Conservation (phyloP, 2,113 vertebrate genomes). For the Amia ocellicauda region DNA sequence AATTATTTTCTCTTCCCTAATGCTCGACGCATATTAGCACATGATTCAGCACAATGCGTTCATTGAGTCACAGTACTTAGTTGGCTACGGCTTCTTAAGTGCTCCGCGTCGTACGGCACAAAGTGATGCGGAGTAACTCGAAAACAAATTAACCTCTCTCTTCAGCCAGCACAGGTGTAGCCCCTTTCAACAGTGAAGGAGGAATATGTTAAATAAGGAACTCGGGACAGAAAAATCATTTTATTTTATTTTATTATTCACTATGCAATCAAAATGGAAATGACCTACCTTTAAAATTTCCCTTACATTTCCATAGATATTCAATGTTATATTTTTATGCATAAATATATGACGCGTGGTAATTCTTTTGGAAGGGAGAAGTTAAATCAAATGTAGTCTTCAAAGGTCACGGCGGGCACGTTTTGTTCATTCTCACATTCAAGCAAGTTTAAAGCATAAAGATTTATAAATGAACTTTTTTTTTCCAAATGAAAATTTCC, state of each 20-base stretch:
- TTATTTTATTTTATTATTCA: neutral
- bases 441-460: too few species aligned
- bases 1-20: neutral
- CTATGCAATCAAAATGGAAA: slow-evolving; percentile 21
- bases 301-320: neutral
- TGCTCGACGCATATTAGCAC: neutral
- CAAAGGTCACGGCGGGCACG: too few species aligned
- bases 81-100: neutral
- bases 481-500: too few species aligned
- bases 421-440: too few species aligned
- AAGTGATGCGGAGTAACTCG: slow-evolving; percentile 4
- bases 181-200: neutral
- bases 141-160: slow-evolving; percentile 27
- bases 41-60: neutral
- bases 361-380: too few species aligned
- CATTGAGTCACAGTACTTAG: slow-evolving; percentile 3
- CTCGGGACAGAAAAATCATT: neutral
- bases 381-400: too few species aligned
- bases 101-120: slow-evolving; percentile 10
- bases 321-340: too few species aligned
- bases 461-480: too few species aligned
- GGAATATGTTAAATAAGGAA: slow-evolving; percentile 7
- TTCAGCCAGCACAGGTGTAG: neutral
- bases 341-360: too few species aligned
- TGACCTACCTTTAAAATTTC: neutral